Evolutionary conservation across 2,888 invertebrate species (phyloP).

Genomic region (Mycalesis mineus): DNA sequence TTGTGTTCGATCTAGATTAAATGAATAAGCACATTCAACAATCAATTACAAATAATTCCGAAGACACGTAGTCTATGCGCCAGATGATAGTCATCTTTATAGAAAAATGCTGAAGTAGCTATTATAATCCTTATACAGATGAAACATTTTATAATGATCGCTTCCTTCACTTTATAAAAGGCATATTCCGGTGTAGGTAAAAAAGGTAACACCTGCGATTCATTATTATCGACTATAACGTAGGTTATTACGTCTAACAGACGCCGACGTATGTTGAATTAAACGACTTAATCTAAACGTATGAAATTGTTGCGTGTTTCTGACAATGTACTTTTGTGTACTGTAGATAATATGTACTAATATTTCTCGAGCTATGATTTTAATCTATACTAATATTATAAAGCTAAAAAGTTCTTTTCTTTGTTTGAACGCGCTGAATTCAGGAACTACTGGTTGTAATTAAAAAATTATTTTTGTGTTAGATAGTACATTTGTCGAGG

Average conservation of each 20-base stretch:
- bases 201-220: background rate
- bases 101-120: background rate
- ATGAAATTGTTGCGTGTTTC: background rate
- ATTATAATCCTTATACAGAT: conserved; percentile 10
- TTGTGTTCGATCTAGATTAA: background rate
- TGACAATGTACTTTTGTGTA: too few species aligned
- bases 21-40: background rate
- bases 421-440: too few species aligned
- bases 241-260: background rate
- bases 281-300: conserved; percentile 5
- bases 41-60: background rate
- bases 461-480: too few species aligned
- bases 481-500: too few species aligned
- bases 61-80: background rate
- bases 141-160: conserved; percentile 3
- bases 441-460: too few species aligned
- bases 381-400: too few species aligned
- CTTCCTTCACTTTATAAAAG: conserved; percentile 1
- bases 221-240: conserved; percentile 4
- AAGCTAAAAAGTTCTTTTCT: too few species aligned
- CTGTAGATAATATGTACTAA: too few species aligned
- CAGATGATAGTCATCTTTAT: background rate
- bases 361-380: too few species aligned
- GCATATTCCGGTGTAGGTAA: conserved; percentile 1
- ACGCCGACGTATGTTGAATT: conserved; percentile 2